phyloP scores from a whole-genome alignment of 2,113 vertebrate genomes.

The Chloroceryle aenea region DNA sequence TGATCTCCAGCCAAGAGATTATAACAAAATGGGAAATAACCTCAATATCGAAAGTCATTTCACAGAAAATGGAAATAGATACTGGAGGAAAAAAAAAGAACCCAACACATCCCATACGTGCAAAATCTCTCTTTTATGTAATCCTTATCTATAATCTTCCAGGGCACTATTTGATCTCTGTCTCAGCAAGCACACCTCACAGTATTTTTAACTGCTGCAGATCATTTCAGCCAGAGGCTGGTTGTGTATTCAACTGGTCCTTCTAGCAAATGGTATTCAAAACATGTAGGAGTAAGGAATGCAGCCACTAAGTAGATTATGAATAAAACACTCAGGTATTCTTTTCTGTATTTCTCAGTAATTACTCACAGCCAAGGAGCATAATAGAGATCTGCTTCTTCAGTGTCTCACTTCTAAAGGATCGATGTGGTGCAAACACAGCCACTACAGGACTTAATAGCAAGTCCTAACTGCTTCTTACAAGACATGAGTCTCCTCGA shows the following conservation, averaged over 20 bases:
- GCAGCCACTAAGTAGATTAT: not conserved
- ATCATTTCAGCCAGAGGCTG: not conserved
- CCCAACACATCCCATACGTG: constrained; percentile 28
- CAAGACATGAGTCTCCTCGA: not conserved
- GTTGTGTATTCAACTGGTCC: not conserved
- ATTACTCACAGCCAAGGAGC: constrained; percentile 9
- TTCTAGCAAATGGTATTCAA: not conserved
- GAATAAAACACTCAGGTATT: constrained; percentile 1
- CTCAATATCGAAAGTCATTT: constrained; percentile 60
- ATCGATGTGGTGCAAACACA: not conserved
- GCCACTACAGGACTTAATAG: not conserved
- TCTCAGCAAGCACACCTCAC: not conserved
- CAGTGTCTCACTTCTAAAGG: not conserved
- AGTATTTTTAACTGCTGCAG: not conserved
- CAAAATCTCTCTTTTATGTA: constrained; percentile 47
- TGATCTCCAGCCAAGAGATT: constrained; percentile 45
- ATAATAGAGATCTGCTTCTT: not conserved
- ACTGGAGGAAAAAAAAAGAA: constrained; percentile 22
- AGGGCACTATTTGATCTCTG: constrained; percentile 21
- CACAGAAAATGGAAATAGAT: constrained; percentile 60
- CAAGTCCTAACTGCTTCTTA: not conserved
- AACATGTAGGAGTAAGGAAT: not conserved
- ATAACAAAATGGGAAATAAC: not conserved
- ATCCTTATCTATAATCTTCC: constrained; percentile 2
- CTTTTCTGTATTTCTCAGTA: not conserved